These are phyloP conservation scores for Tortricodes alternella DNA, from an alignment of 2,888 invertebrate genomes.

Conservation along the genomic window DNA sequence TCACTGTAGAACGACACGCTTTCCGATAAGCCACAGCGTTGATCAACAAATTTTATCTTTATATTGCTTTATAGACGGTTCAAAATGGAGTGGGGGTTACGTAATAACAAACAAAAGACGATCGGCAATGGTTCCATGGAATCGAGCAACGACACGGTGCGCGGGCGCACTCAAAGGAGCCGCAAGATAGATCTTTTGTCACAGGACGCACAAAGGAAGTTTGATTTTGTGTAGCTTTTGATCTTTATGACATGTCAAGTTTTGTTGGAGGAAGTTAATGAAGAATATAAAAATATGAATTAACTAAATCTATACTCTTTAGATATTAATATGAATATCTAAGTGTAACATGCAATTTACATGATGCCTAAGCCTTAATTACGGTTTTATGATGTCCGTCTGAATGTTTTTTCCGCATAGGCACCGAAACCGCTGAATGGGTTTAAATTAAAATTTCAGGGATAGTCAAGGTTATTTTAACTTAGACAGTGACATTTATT, in stretches of 20 bases:
- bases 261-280: background rate
- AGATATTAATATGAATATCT: background rate
- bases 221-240: conserved; percentile 39
- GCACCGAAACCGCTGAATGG: no score
- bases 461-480: no score
- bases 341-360: no score
- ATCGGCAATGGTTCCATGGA: conserved; percentile 55
- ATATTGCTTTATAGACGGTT: background rate
- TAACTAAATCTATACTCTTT: background rate
- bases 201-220: conserved; percentile 57
- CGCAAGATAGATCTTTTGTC: conserved; percentile 64
- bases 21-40: background rate
- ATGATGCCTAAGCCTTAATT: no score
- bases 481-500: no score
- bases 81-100: conserved; percentile 55
- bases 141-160: conserved; percentile 58
- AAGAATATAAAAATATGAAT: background rate
- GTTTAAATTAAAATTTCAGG: no score
- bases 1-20: background rate
- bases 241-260: conserved; percentile 4
- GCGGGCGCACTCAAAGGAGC: conserved; percentile 71
- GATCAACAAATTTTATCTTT: background rate
- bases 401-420: no score
- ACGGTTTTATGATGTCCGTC: no score
- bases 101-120: conserved; percentile 76